A percentile compares a stretch with the other conserved stretches of the same genome.
phyloP scores from a whole-genome alignment of 2,888 invertebrate species.

The Macrophya annulata region DNA sequence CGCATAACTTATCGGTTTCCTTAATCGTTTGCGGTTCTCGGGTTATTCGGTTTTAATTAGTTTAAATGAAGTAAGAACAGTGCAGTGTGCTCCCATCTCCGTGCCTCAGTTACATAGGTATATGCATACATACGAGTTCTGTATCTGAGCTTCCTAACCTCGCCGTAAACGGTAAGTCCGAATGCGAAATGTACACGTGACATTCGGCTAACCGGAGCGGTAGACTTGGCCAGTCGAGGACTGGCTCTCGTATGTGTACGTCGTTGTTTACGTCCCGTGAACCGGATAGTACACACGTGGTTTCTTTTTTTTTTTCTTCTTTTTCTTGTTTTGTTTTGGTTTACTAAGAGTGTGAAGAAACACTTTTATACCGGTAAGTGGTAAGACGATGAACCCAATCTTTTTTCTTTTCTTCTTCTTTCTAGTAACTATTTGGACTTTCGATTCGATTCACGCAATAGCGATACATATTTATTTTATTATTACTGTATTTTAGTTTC shows the following conservation, averaged over 20 bases:
- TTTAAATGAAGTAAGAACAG: background rate
- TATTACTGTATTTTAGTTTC: background rate
- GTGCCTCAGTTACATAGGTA: background rate
- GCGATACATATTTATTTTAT: background rate
- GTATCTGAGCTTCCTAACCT: background rate
- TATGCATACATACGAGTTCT: background rate
- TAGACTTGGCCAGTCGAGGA: constrained; percentile 11
- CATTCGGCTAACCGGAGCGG: background rate
- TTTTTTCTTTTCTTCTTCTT: background rate
- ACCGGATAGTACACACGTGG: background rate
- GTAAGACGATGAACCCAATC: background rate
- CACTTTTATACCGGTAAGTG: background rate
- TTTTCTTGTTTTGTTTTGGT: background rate
- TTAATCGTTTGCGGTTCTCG: background rate
- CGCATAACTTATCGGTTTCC: background rate
- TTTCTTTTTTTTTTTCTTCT: background rate
- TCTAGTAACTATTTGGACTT: background rate
- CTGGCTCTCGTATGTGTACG: background rate
- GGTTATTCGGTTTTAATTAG: constrained; percentile 1
- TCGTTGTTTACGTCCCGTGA: background rate
- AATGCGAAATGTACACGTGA: constrained; percentile 20
- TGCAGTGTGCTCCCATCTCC: background rate
- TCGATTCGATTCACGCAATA: background rate
- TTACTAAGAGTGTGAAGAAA: background rate
- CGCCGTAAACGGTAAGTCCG: background rate